phyloP scores from a whole-genome alignment of 1,140 invertebrate species.

The Capitella teleta region DNA sequence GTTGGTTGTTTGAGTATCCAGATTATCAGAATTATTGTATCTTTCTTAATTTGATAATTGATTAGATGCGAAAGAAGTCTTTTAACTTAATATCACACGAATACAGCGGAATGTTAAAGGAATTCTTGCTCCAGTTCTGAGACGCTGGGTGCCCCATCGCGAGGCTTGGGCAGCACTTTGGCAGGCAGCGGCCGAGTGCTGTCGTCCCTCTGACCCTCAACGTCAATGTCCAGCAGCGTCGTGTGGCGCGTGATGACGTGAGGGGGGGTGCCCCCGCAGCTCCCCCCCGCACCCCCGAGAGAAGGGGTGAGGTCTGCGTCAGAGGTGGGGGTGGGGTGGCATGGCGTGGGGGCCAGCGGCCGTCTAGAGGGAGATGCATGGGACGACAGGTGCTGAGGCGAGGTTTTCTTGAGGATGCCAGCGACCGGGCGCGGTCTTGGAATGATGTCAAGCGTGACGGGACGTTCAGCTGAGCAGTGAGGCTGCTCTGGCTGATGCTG shows the following conservation, averaged over 20 bases:
- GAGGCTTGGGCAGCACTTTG: slow-evolving; percentile 1
- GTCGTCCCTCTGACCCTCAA: slow-evolving; percentile 55
- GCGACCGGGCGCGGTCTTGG: slow-evolving; percentile 33
- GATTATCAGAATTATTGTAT: too few relatives aligned
- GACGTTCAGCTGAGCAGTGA: slow-evolving; percentile 50
- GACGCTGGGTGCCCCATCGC: background rate
- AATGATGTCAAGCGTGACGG: slow-evolving; percentile 54
- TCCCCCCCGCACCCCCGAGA: slow-evolving; percentile 8
- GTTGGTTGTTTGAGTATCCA: too few relatives aligned
- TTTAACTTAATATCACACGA: too few relatives aligned
- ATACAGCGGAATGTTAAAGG: too few relatives aligned
- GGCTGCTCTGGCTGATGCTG: slow-evolving; percentile 41
- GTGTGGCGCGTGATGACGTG: slow-evolving; percentile 29
- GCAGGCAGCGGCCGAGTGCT: slow-evolving; percentile 52
- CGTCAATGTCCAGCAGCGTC: slow-evolving; percentile 51
- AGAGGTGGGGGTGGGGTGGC: slow-evolving; percentile 5
- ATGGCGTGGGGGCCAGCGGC: slow-evolving; percentile 1
- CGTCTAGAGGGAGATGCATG: background rate
- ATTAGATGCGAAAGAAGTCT: too few relatives aligned
- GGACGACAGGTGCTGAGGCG: slow-evolving; percentile 10
- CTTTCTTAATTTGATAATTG: too few relatives aligned
- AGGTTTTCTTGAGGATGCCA: slow-evolving; percentile 14
- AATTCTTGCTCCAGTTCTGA: slow-evolving; percentile 5
- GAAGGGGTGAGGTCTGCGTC: too few relatives aligned
- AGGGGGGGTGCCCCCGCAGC: slow-evolving; percentile 37